phyloP scores from a whole-genome alignment of 2,797 vertebrate genomes.

The Cyclura pinguis region DNA sequence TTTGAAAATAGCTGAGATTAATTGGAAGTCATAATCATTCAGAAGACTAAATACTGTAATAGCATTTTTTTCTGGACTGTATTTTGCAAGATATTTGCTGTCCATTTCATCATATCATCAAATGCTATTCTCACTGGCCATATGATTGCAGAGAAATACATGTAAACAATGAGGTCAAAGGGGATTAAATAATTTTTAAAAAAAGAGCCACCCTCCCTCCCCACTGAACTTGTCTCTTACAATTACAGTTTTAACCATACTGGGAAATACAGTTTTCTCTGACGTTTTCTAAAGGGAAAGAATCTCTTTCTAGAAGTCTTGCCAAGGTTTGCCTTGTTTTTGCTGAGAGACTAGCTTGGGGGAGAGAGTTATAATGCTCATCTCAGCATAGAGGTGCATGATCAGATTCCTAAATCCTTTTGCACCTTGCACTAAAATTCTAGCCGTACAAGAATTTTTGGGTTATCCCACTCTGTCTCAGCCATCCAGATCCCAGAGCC shows the following conservation, averaged over 20 bases:
- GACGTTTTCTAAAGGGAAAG: background rate
- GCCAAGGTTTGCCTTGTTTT: background rate
- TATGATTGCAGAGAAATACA: background rate
- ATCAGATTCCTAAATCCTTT: background rate
- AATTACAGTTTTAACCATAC: background rate
- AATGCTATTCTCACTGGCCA: background rate
- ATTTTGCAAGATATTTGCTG: slow-evolving; percentile 49
- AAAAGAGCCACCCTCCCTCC: background rate
- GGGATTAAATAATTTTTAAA: background rate
- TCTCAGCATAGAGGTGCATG: background rate
- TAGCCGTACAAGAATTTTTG: background rate
- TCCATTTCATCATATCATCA: background rate
- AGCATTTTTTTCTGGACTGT: slow-evolving; percentile 39
- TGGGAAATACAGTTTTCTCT: background rate
- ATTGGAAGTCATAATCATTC: slow-evolving; percentile 49
- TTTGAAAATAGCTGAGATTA: slow-evolving; percentile 36
- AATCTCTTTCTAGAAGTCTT: background rate
- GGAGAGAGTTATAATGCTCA: background rate
- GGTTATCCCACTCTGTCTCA: background rate
- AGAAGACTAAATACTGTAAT: slow-evolving; percentile 17
- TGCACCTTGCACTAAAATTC: background rate
- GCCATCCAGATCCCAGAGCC: background rate
- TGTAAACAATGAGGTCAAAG: background rate
- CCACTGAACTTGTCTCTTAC: background rate
- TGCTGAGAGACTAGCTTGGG: background rate